A percentile compares a stretch with the other conserved stretches of the same genome.
Conservation (phyloP, 1,140 invertebrate species). For the Thaumetopoea pityocampa region DNA sequence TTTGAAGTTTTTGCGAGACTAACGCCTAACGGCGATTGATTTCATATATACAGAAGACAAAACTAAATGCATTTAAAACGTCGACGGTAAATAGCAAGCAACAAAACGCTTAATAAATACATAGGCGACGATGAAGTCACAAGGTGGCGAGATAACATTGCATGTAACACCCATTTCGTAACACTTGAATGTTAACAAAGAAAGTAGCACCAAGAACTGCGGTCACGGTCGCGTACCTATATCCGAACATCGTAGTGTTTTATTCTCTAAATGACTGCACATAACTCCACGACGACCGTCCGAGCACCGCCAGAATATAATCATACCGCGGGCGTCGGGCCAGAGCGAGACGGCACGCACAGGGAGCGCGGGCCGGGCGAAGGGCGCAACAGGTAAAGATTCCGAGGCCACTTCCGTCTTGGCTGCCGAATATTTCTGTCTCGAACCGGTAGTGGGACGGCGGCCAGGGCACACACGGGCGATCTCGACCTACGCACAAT, state of each 20-base stretch:
- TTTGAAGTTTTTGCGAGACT: no score
- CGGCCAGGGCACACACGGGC: slow-evolving; percentile 52
- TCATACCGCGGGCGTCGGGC: slow-evolving; percentile 23
- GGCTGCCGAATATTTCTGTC: slow-evolving; percentile 75
- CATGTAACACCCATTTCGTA: slow-evolving; percentile 25
- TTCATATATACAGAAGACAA: no score
- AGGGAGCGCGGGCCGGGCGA: slow-evolving; percentile 56
- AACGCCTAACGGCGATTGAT: no score
- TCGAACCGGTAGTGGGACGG: slow-evolving; percentile 72
- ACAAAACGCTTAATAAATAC: no score
- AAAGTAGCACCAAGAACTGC: slow-evolving; percentile 51
- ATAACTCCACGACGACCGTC: slow-evolving; percentile 41
- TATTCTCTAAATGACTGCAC: slow-evolving; percentile 65
- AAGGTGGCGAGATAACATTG: slow-evolving; percentile 3
- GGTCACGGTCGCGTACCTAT: slow-evolving; percentile 67
- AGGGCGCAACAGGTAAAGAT: slow-evolving; percentile 76
- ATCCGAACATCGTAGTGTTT: slow-evolving; percentile 51
- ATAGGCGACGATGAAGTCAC: background rate
- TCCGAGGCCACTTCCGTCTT: slow-evolving; percentile 75
- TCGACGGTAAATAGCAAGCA: no score
- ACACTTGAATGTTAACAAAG: slow-evolving; percentile 43
- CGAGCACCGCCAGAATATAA: slow-evolving; percentile 30
- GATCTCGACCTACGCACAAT: slow-evolving; percentile 32
- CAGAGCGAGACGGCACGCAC: slow-evolving; percentile 36
- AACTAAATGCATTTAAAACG: no score